Base-by-base conservation (phyloP, 2,113 vertebrate species). In the Calidris pugnax region DNA sequence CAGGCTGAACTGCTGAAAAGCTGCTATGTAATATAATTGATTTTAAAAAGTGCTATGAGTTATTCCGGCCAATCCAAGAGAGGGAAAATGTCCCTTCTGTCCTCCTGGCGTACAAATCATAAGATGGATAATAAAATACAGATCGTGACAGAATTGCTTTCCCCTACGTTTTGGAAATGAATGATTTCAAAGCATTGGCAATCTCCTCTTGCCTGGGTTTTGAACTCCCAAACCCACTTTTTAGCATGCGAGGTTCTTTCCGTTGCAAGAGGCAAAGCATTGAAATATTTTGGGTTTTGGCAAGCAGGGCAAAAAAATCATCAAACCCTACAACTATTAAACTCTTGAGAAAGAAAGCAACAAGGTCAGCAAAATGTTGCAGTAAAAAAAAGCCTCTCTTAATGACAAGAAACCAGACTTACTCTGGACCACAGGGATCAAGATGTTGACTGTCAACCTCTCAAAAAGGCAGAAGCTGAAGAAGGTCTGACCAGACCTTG, bases 61-160 rank as follows among this genome's bases (percentile, higher is more conserved):
- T 95, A 77, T 55, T 85, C 84, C 59, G 78, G 81, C 78, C 91
- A 91, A 94, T 91, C 74, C 71, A 93, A 90, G 69, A 45, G 23
- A 91, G 48, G 85, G 86, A 95, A 97, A 87, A 91, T 39, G 59
- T 94, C 71, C 59, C 55, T 96, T 91, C 93, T 91, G 56, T 95
- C 56, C 74, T 97, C 85, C 79, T 96, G 85, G 79, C 3, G 4
- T 90, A 56, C 51, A 86, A 82, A 85, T 90, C 50, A 57, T 79
- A 55, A 81, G 39, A 43, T n/a, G 74, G 63, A 90, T 83, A 97
- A 97, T 95, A 96, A 94, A 96, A 91, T 60, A 67, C 51, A 84
- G 82, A 87, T 83, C 3, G 6, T 77, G 75, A 68, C 67, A 88
- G 85, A 93, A 89, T 90, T 91, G 73, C 88, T 85, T 96, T 89